Evolutionary conservation across 1,140 invertebrate species (phyloP), one percentile per base, ranked within the genome.

Genomic region (Hirudo medicinalis): DNA sequence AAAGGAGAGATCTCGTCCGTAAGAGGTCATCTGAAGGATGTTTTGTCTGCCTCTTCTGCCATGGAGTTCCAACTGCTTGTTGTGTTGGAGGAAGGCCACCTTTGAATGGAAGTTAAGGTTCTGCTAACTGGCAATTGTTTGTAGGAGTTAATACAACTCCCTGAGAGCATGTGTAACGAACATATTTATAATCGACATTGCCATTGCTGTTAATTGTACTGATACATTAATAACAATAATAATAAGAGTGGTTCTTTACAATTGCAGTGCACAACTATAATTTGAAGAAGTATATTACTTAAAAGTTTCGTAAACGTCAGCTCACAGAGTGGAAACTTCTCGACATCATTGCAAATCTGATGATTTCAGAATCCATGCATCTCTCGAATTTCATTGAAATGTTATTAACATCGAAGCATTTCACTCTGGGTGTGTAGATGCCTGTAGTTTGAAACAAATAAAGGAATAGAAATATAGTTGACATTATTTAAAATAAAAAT

Each of bases 361-460:
- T 75, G 29, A 81, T 91, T 86, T 99, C 94, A 3, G 92, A 89
- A 85, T 99, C 97, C 77, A 99, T 89, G 80, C 96, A 97, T 77
- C 96, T 86, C 83, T 99, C 95, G 86, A 99, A 99, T 84, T 99
- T 99, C 77, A 99, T 85, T 2, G 94, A 94, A 74, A 99, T 84
- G 83, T 99, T 91, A 76, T 90, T 88, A 0, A 97, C 89, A 85
- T 99, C 96, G 83, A 88, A 99, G 83, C 95, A 98, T 81, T 92
- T 90, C 0, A 99, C 83, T 78, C 91, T 85, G 22, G 97, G 97
- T 80, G 99, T 99, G 79, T 99, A 99, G 73, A 92, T 91, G 53
- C 95, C 94, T 80, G 68, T 0, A 63, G 1, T 25, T 63, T 63
- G 22, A 63, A 63, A 1, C 11, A 11, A 63, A 2, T 63, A 11